A percentile compares a stretch with the other conserved stretches of the same genome.
These are phyloP conservation scores for Pseudoatta argentina DNA, from an alignment of 1,140 invertebrate species.

Conservation along the genomic window DNA sequence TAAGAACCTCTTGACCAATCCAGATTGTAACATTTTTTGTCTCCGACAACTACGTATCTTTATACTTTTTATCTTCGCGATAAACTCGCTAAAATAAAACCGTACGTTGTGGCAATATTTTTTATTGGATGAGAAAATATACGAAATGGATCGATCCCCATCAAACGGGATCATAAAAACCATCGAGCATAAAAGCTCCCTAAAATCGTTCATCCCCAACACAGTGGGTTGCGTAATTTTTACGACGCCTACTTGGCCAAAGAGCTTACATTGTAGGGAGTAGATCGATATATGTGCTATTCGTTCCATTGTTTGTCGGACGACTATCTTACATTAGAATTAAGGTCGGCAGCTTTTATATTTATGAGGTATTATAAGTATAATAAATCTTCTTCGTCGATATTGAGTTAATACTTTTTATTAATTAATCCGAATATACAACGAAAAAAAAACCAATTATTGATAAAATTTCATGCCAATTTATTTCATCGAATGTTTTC, in stretches of 20 bases:
- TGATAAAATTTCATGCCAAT: slow-evolving; percentile 4
- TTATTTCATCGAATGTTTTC: not conserved
- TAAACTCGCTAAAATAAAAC: slow-evolving; percentile 51
- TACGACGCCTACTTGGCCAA: slow-evolving; percentile 41
- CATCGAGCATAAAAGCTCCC: slow-evolving; percentile 47
- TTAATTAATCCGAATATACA: not conserved
- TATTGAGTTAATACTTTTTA: not conserved
- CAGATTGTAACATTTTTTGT: slow-evolving; percentile 22
- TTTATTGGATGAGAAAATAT: slow-evolving; percentile 57
- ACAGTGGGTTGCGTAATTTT: slow-evolving; percentile 49
- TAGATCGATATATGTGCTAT: slow-evolving; percentile 44
- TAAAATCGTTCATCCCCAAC: slow-evolving; percentile 30
- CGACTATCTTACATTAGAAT: slow-evolving; percentile 24
- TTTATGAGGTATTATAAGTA: not conserved
- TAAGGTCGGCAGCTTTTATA: not conserved
- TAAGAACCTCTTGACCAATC: slow-evolving; percentile 7
- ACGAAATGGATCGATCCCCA: slow-evolving; percentile 40
- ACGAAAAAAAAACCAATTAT: not conserved
- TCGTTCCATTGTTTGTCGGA: slow-evolving; percentile 10
- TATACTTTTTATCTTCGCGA: not conserved
- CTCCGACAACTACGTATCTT: slow-evolving; percentile 37
- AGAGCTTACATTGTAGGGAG: slow-evolving; percentile 26
- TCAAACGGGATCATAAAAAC: slow-evolving; percentile 43
- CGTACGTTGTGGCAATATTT: slow-evolving; percentile 50
- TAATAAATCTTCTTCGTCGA: slow-evolving; percentile 21